Base-by-base conservation (phyloP, 1,140 invertebrate genomes). In the Orius insidiosus region DNA sequence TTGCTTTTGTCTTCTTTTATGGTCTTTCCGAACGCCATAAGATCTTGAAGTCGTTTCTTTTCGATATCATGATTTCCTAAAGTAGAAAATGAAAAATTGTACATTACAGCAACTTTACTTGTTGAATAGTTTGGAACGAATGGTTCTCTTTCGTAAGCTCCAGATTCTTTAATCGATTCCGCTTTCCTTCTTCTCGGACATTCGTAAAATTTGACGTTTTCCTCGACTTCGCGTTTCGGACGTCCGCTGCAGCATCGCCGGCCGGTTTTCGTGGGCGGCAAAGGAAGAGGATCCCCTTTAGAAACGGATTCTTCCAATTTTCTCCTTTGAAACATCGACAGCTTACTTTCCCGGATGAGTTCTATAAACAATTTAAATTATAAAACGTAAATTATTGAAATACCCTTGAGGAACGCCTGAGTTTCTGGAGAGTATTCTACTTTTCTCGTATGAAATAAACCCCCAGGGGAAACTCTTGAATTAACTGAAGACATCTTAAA, bases 261-360 rank as follows among this genome's bases (percentile, higher is more conserved):
- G 9, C 37, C 30, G 2, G 38, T 9, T 7, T 38, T 41, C 36
- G 34, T 16, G 32, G 50, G 48, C 1, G 46, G 45, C 0, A 62
- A 57, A 41, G 58, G 58, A 13, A 68, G 54, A 3, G 62, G 53
- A 42, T 66, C 59, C 2, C 65, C 66, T 30, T 52, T 60, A 30
- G 64, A 58, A 1, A 67, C 48, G 3, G 58, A 59, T 11, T 53
- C 54, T 43, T 63, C 56, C 40, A 67, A 60, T 0, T 53, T 51
- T 54, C 62, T 64, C 18, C 63, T 60, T 48, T 64, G 64, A 54
- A 62, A 57, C 60, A 65, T 66, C 1, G 59, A 56, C 6, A 67
- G 45, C 50, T 63, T 67, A 1, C 64, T 64, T 52, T 68, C 66
- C 44, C 65, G 62, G 60, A 67, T 65, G 10, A 68, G 49, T 14